Conservation (phyloP, 2,797 vertebrate genomes). For the Rhinophrynus dorsalis region DNA sequence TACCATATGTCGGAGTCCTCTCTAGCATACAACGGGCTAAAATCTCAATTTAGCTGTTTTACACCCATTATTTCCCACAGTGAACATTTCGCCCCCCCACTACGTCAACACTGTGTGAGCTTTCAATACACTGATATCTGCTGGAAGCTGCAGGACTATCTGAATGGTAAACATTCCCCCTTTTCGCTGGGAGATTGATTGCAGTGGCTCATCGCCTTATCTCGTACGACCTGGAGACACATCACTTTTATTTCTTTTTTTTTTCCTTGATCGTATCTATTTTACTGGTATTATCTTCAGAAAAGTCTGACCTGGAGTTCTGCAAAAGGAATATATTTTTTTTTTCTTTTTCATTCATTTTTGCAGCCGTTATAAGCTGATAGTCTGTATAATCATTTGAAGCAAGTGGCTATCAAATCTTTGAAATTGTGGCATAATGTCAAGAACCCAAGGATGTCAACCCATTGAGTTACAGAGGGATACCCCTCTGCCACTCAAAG, state of each 20-base stretch:
- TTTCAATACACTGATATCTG: no score
- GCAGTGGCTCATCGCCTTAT: background rate
- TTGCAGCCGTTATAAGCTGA: constrained; percentile 15
- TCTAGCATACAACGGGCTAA: no score
- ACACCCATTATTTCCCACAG: no score
- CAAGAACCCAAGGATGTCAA: background rate
- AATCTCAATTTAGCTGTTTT: no score
- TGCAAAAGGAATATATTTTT: no score
- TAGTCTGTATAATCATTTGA: constrained; percentile 23
- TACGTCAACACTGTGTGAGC: no score
- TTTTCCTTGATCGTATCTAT: constrained; percentile 13
- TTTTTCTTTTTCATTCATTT: no score
- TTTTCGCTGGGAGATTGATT: constrained; percentile 9
- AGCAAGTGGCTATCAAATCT: constrained; percentile 17
- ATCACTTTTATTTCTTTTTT: background rate
- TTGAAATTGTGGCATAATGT: background rate
- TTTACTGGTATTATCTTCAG: constrained; percentile 26
- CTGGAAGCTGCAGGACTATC: background rate
- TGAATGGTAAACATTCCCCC: background rate
- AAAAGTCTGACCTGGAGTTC: constrained; percentile 7
- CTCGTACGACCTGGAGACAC: constrained; percentile 22
- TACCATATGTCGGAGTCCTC: no score
- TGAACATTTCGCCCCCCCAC: no score
- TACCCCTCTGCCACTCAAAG: no score
- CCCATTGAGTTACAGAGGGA: no score